Evolutionary conservation across 2,113 vertebrate species (phyloP).

Genomic region (Sceloporus tristichus): DNA sequence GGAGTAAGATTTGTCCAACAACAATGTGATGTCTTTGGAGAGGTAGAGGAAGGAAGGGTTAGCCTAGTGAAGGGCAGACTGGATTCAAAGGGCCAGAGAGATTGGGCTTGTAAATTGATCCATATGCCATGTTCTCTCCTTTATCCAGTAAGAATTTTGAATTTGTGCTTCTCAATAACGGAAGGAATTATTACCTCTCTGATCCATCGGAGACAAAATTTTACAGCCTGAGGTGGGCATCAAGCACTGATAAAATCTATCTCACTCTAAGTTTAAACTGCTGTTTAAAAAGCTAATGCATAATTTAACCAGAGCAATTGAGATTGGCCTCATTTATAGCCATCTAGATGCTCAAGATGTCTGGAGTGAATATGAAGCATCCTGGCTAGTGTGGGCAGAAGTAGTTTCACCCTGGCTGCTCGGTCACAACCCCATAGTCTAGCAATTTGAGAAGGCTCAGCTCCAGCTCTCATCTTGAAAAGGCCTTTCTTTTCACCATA

Average conservation of each 20-base stretch:
- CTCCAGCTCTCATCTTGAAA: not conserved
- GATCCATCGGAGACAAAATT: constrained; percentile 39
- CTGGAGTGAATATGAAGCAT: not conserved
- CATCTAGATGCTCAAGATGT: not conserved
- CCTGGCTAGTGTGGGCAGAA: not conserved
- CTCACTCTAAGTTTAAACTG: constrained; percentile 59
- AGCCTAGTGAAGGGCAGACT: not conserved
- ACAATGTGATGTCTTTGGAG: not conserved
- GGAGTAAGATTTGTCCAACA: not conserved
- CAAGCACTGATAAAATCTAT: constrained; percentile 39
- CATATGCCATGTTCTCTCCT: not conserved
- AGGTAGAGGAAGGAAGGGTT: not conserved
- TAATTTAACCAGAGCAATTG: constrained; percentile 64
- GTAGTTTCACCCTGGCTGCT: not conserved
- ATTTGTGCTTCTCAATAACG: constrained; percentile 9
- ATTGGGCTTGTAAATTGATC: not conserved
- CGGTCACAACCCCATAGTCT: not conserved
- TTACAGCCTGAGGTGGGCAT: constrained; percentile 58
- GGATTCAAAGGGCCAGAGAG: not conserved
- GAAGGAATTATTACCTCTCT: constrained; percentile 33
- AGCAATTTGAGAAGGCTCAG: constrained; percentile 2
- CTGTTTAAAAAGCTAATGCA: constrained; percentile 61
- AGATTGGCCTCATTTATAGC: constrained; percentile 8
- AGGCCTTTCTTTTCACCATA: not conserved
- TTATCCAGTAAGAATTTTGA: not conserved